Percentiles rank a stretch among this genome's conserved stretches.
Conservation (phyloP, 2,113 vertebrate genomes). For the Mesoclemmys tuberculata region DNA sequence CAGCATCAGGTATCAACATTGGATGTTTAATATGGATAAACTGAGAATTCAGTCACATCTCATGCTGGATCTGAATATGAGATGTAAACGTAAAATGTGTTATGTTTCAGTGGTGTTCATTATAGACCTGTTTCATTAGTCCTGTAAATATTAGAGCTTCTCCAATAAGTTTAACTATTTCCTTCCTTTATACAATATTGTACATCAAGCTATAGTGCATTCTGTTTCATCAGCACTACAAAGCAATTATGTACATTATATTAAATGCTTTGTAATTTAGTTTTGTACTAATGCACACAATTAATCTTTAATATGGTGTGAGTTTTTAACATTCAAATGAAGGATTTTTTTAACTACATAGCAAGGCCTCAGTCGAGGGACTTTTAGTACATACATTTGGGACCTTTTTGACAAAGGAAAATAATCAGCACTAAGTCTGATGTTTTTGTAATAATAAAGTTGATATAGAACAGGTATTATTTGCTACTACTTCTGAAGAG, state of each 20-base stretch:
- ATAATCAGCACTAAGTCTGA: not conserved
- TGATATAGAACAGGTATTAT: not conserved
- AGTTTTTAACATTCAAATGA: not conserved
- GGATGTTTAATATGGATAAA: not conserved
- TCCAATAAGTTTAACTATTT: not conserved
- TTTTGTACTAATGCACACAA: not conserved
- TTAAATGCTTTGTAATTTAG: not conserved
- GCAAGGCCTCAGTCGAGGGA: not conserved
- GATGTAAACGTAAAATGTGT: not conserved
- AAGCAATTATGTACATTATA: not conserved
- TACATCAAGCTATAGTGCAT: not conserved
- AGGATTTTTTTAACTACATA: constrained; percentile 5
- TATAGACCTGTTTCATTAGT: not conserved
- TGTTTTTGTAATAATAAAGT: not conserved
- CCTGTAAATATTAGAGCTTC: not conserved
- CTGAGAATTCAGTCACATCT: not conserved
- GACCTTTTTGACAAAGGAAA: constrained; percentile 1
- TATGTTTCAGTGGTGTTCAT: not conserved
- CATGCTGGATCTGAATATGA: not conserved
- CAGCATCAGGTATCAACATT: not conserved
- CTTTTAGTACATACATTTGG: not conserved
- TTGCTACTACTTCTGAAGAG: not conserved
- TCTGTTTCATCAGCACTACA: not conserved
- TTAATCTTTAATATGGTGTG: constrained; percentile 17
- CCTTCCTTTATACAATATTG: not conserved